Conservation (phyloP, 2,113 vertebrate genomes). For the Elachura formosa region DNA sequence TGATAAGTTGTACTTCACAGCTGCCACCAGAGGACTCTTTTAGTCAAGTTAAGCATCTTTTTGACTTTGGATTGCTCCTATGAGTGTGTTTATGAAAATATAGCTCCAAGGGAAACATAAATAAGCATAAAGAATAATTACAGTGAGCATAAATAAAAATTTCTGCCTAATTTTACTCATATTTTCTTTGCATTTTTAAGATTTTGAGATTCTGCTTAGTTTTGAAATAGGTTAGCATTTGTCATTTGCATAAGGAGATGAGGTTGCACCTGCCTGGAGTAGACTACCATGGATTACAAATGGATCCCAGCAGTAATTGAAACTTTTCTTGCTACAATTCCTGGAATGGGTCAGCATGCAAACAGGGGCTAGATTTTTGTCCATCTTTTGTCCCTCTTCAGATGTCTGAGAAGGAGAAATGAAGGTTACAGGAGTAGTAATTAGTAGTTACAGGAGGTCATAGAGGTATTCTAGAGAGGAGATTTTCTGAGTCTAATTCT, state of each 20-base stretch:
- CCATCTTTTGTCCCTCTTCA: background rate
- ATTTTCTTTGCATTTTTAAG: background rate
- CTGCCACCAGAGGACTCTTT: conserved; percentile 71
- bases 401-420: background rate
- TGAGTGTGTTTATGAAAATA: background rate
- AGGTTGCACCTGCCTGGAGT: background rate
- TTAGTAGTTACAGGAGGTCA: background rate
- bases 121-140: background rate
- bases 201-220: background rate
- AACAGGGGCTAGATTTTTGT: background rate
- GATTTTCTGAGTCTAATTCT: background rate
- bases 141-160: background rate
- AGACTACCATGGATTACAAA: background rate
- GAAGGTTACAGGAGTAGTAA: too few species aligned
- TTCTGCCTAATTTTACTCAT: background rate
- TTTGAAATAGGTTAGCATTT: background rate
- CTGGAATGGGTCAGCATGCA: background rate
- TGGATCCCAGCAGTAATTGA: background rate
- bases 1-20: background rate
- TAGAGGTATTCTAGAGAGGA: background rate
- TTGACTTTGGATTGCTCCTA: background rate
- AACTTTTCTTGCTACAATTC: background rate
- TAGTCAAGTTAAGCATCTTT: background rate
- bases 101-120: background rate
- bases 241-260: background rate